These are phyloP conservation scores for Pegoplata infirma DNA, from an alignment of 2,888 invertebrate species.

Conservation along the genomic window DNA sequence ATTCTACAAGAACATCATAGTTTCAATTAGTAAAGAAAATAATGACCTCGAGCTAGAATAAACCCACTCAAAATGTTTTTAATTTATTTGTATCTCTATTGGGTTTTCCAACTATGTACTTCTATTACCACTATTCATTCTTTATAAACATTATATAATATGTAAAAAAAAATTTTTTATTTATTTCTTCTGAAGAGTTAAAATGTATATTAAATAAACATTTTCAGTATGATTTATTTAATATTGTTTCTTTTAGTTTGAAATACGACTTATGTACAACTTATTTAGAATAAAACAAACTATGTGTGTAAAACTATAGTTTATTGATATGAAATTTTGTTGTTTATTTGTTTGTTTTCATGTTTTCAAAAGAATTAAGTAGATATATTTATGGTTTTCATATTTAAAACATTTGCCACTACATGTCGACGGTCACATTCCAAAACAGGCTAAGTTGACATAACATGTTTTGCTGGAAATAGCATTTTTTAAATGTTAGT, in stretches of 20 bases:
- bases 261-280: background rate
- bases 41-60: too few relatives aligned
- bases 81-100: background rate
- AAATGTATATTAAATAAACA: slow-evolving; percentile 56
- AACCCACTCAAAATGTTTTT: too few relatives aligned
- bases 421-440: background rate
- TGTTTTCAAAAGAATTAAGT: slow-evolving; percentile 37
- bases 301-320: background rate
- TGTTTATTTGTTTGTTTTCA: background rate
- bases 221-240: slow-evolving; percentile 56
- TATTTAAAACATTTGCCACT: slow-evolving; percentile 30
- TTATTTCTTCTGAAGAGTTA: slow-evolving; percentile 32
- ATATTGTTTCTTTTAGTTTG: slow-evolving; percentile 21
- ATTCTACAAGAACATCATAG: too few relatives aligned
- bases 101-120: background rate
- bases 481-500: too few relatives aligned
- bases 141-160: background rate
- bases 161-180: background rate
- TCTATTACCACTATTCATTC: background rate
- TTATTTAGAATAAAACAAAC: background rate
- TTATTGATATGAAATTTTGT: background rate
- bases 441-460: background rate
- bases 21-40: too few relatives aligned
- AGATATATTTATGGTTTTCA: slow-evolving; percentile 33
- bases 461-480: too few relatives aligned